A percentile compares a stretch with the other conserved stretches of the same genome.
Conservation (phyloP, 2,113 vertebrate genomes). For the Hypanus sabinus region DNA sequence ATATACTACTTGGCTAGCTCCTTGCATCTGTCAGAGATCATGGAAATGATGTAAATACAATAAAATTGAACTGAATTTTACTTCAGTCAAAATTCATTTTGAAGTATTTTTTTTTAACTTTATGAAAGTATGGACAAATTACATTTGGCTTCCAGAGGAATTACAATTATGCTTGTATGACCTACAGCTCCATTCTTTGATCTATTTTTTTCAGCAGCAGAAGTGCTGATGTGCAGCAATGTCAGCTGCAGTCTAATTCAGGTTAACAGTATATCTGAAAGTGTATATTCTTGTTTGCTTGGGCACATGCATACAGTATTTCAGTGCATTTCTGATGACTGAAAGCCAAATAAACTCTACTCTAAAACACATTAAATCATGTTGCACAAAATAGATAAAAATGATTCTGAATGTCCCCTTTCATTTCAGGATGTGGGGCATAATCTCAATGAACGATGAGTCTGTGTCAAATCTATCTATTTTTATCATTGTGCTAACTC, state of each 20-base stretch:
- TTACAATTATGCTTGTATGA: conserved; percentile 26
- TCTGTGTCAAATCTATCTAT: background rate
- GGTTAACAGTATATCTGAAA: background rate
- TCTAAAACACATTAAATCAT: background rate
- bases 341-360: background rate
- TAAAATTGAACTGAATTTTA: conserved; percentile 14
- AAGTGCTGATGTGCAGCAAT: conserved; percentile 24
- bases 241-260: conserved; percentile 9
- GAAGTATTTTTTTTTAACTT: conserved; percentile 25
- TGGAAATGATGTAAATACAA: background rate
- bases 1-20: background rate
- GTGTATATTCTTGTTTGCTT: background rate
- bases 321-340: background rate
- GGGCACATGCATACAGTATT: background rate
- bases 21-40: conserved; percentile 4
- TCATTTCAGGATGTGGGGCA: background rate
- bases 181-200: conserved; percentile 11
- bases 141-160: background rate
- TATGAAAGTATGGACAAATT: conserved; percentile 18
- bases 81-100: background rate
- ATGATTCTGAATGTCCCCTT: background rate
- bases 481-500: background rate
- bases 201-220: conserved; percentile 27
- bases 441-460: background rate
- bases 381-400: background rate